Evolutionary conservation across 2,888 invertebrate genomes (phyloP).

Genomic region (Bedellia somnulentella): DNA sequence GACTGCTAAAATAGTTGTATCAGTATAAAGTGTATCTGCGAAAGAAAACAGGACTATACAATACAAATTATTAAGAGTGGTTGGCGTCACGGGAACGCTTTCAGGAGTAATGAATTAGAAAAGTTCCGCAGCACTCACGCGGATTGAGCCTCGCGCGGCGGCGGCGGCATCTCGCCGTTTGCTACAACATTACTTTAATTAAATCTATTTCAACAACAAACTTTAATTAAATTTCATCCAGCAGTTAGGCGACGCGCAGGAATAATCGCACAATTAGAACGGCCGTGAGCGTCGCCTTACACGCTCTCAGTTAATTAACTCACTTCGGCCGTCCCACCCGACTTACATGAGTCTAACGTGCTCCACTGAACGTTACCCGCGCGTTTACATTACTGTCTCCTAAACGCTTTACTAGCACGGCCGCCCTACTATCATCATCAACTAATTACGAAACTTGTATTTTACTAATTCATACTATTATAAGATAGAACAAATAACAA

Average conservation of each 20-base stretch:
- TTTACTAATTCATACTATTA: no score
- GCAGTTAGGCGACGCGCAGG: conserved; percentile 61
- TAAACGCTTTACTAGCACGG: no score
- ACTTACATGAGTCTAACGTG: no score
- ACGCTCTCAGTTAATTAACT: conserved; percentile 59
- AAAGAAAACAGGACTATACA: conserved; percentile 43
- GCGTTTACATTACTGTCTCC: no score
- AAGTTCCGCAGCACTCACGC: conserved; percentile 60
- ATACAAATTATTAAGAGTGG: conserved; percentile 62
- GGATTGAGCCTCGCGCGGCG: conserved; percentile 49
- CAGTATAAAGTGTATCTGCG: no score
- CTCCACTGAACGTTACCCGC: no score
- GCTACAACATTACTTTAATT: conserved; percentile 64
- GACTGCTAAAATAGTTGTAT: no score
- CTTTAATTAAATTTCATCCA: conserved; percentile 64
- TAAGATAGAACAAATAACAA: no score
- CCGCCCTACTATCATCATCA: no score
- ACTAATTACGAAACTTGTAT: no score
- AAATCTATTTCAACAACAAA: conserved; percentile 65
- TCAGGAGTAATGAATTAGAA: conserved; percentile 62
- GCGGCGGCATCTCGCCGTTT: conserved; percentile 37
- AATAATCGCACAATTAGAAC: conserved; percentile 62
- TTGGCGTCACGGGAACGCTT: conserved; percentile 58
- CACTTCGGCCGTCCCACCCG: conserved; percentile 41
- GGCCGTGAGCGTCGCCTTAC: conserved; percentile 60